Conservation (phyloP, 2,888 invertebrate genomes). For the Ophion ventricosus region DNA sequence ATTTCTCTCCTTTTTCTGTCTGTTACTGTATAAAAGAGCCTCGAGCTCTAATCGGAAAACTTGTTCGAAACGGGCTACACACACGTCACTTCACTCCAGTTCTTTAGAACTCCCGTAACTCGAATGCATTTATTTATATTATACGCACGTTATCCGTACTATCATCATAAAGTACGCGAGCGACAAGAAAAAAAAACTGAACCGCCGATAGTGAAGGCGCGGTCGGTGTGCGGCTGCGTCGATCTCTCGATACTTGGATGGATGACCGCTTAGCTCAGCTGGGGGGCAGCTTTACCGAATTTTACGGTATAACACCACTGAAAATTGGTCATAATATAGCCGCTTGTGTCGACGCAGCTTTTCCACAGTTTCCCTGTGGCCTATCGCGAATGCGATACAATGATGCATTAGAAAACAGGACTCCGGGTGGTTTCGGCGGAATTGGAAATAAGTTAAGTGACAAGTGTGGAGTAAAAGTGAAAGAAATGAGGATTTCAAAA, state of each 20-base stretch:
- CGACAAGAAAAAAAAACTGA: not conserved
- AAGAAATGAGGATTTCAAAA: too few species aligned
- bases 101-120: slow-evolving; percentile 11
- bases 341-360: not conserved
- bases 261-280: not conserved
- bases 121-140: not conserved
- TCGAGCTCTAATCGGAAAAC: slow-evolving; percentile 69
- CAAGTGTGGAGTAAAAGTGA: too few species aligned
- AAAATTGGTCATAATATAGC: not conserved
- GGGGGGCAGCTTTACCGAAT: not conserved
- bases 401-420: not conserved
- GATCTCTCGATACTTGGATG: not conserved
- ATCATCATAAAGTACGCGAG: not conserved
- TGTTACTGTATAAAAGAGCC: slow-evolving; percentile 54
- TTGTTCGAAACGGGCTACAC: slow-evolving; percentile 68
- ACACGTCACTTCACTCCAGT: slow-evolving; percentile 48
- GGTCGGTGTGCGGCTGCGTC: not conserved
- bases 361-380: not conserved
- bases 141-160: not conserved
- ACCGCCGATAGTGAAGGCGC: not conserved
- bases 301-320: not conserved
- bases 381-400: not conserved
- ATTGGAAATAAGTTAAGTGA: too few species aligned
- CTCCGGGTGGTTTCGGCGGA: too few species aligned
- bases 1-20: slow-evolving; percentile 25